Conservation (phyloP, 37 sponge, comb jelly and placozoan genomes). For the Agelas oroides region DNA sequence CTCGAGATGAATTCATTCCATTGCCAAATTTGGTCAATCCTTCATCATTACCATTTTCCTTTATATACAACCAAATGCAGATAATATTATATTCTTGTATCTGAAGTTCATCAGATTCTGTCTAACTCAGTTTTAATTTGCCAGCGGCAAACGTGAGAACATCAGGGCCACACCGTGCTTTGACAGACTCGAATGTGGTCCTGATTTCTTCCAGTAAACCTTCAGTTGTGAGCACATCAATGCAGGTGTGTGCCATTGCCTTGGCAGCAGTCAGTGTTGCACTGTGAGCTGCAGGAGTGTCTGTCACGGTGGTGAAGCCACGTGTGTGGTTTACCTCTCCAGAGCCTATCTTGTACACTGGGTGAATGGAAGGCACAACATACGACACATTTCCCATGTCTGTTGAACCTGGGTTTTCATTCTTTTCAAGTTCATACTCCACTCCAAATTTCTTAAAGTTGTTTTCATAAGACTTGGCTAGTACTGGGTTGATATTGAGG, state of each 20-base stretch:
- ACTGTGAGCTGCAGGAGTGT: constrained; percentile 69
- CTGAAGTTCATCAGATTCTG: too few relatives aligned
- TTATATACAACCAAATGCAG: too few relatives aligned
- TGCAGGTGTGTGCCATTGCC: constrained; percentile 80
- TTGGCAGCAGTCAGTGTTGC: constrained; percentile 77
- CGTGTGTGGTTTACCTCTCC: constrained; percentile 69
- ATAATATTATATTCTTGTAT: too few relatives aligned
- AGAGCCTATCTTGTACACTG: constrained; percentile 70
- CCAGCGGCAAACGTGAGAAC: too few relatives aligned
- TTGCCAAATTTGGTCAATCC: too few relatives aligned
- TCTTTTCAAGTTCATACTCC: background rate
- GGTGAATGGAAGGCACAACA: constrained; percentile 87
- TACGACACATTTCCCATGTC: constrained; percentile 96
- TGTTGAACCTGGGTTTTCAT: constrained; percentile 65
- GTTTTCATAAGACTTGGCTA: constrained; percentile 51
- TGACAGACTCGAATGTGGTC: too few relatives aligned
- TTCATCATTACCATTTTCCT: too few relatives aligned
- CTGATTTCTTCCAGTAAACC: constrained; percentile 25
- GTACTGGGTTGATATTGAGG: constrained; percentile 51
- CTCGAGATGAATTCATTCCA: too few relatives aligned
- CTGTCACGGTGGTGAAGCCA: constrained; percentile 71
- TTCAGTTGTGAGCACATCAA: constrained; percentile 65
- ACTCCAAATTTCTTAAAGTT: constrained; percentile 36
- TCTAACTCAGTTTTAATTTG: too few relatives aligned
- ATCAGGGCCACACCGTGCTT: too few relatives aligned